Base-by-base conservation (phyloP, 2,113 vertebrate species). In the Camelus dromedarius region DNA sequence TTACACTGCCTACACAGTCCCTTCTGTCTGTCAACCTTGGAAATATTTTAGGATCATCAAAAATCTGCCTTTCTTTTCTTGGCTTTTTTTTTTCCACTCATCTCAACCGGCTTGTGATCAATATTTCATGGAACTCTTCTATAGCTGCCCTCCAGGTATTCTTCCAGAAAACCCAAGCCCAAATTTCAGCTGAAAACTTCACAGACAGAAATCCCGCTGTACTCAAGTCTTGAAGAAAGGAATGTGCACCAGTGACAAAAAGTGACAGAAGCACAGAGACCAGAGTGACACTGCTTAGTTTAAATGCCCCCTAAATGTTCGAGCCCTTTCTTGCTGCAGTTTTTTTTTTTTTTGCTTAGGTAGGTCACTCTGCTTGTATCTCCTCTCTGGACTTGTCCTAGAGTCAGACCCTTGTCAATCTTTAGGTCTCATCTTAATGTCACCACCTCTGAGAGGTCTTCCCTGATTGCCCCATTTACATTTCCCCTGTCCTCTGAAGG, bases 91-190 rank as follows among this genome's bases (percentile, higher is more conserved):
- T 96, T 93, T 69, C n/a, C 19, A 2, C 73, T n/a, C 69, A 32
- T 93, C 92, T 26, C 0, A 66, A 18, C 70, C 32, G 56, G n/a
- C 52, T 67, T 97, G 14, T 75, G 81, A 98, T 96, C 97, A 97
- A 96, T 97, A 97, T 97, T 98, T 98, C 97, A 98, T 66, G 95
- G 93, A 79, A 93, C 94, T 93, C 93, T 32, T 82, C 81, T 86
- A 88, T 0, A 89, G 93, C 38, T 94, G 92, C 93, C 97, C 96
- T 98, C 62, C 67, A 85, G 91, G 89, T 95, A 88, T 42, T 80
- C 82, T 77, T 93, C 4, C 26, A 35, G 91, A 81, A 73, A 77
- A 90, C 48, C 84, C 54, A 66, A 94, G 94, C 86, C 28, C 22
- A 58, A 77, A 92, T 20, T 89, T 77, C 20, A 69, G 46, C 76